A percentile compares a stretch with the other conserved stretches of the same genome.
Evolutionary conservation across 2,797 vertebrate species (phyloP).

Genomic region (Telmatherina bonti): DNA sequence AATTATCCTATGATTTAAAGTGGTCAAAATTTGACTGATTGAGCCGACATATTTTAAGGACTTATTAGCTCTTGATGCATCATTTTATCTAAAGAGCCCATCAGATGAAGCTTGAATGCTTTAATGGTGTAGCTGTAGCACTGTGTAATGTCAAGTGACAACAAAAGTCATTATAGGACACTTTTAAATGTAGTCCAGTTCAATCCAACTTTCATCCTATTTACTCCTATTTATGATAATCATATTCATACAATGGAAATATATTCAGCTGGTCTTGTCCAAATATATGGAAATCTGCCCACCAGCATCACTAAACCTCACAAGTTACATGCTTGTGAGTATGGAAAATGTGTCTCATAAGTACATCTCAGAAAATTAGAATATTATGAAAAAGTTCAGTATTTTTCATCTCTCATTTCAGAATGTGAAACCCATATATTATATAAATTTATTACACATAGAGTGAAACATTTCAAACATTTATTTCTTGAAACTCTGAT

Average conservation of each 20-base stretch:
- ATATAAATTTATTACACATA: no score
- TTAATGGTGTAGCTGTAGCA: background rate
- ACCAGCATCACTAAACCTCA: background rate
- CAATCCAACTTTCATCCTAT: background rate
- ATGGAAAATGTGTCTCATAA: no score
- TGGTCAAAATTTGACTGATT: background rate
- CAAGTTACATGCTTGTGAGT: background rate
- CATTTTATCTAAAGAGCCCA: no score
- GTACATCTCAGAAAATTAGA: no score
- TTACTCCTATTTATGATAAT: background rate
- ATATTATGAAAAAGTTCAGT: no score
- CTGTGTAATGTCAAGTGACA: background rate
- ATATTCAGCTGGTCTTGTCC: background rate
- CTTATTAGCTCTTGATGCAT: no score
- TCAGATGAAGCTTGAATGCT: background rate
- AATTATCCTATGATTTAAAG: background rate
- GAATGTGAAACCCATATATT: no score
- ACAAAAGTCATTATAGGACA: background rate
- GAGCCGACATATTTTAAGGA: no score
- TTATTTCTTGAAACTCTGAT: no score
- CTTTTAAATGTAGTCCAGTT: background rate
- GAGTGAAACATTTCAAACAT: no score
- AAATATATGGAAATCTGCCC: background rate
- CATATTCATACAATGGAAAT: background rate
- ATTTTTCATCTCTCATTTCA: no score